These are phyloP conservation scores for Drosophila fungiperda DNA, from an alignment of 2,888 invertebrate genomes.

Conservation along the genomic window DNA sequence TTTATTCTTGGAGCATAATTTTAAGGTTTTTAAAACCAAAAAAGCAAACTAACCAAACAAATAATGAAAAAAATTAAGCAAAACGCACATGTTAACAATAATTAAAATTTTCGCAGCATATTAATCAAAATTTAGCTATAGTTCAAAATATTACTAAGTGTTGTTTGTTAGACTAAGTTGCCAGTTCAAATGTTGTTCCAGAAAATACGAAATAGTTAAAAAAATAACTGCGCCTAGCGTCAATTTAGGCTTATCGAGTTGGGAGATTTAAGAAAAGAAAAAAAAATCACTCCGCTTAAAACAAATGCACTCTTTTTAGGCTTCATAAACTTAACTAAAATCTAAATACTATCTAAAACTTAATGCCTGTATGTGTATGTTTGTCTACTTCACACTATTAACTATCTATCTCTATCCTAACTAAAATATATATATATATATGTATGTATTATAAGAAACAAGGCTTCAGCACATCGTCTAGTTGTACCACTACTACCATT, in stretches of 20 bases:
- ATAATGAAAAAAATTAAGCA: conserved; percentile 32
- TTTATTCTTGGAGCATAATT: conserved; percentile 67
- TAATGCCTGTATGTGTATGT: conserved; percentile 68
- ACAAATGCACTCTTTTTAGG: conserved; percentile 49
- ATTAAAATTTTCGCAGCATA: conserved; percentile 41
- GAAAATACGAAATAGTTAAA: neutral
- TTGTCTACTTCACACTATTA: conserved; percentile 58
- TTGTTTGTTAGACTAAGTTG: conserved; percentile 57
- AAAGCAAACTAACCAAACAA: conserved; percentile 28
- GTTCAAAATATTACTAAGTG: conserved; percentile 27
- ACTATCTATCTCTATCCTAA: conserved; percentile 41
- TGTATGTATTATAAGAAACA: conserved; percentile 30
- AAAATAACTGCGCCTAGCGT: conserved; percentile 28
- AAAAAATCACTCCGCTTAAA: conserved; percentile 34
- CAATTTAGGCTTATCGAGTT: conserved; percentile 20
- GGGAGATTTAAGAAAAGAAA: conserved; percentile 20
- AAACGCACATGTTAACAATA: conserved; percentile 61
- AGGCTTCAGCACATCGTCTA: conserved; percentile 47
- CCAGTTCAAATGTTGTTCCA: conserved; percentile 31
- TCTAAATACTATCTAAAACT: conserved; percentile 31
- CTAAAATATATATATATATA: conserved; percentile 4
- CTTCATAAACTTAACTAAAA: conserved; percentile 33
- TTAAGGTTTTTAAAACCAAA: conserved; percentile 69
- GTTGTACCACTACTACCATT: conserved; percentile 16
- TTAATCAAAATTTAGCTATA: conserved; percentile 55